Conservation (phyloP, 2,797 vertebrate genomes). For the Siniperca undulata region DNA sequence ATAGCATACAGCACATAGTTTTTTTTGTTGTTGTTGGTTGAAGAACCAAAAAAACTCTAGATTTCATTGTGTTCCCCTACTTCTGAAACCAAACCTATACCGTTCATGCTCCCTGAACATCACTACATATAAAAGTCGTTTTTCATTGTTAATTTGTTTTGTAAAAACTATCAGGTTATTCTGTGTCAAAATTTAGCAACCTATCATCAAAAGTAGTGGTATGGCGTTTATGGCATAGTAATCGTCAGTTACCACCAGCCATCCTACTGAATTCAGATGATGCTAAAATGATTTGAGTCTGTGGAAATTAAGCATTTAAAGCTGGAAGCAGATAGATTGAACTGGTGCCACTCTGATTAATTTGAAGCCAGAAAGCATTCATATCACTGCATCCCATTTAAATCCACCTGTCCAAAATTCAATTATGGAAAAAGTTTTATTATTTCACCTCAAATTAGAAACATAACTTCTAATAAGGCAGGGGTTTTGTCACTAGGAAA, state of each 20-base stretch:
- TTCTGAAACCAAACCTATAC: neutral
- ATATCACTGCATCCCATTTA: conserved; percentile 32
- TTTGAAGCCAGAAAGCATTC: conserved; percentile 35
- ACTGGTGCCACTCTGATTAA: conserved; percentile 40
- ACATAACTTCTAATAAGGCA: conserved; percentile 1
- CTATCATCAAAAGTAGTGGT: neutral
- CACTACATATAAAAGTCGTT: neutral
- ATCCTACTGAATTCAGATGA: conserved; percentile 26
- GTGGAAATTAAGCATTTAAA: conserved; percentile 53
- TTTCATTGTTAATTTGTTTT: neutral
- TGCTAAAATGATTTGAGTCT: conserved; percentile 47
- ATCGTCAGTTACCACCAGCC: conserved; percentile 4
- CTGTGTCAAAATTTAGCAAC: neutral
- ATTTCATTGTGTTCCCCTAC: neutral
- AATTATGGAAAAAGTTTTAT: conserved; percentile 10
- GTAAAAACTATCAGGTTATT: neutral
- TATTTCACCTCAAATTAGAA: conserved; percentile 33
- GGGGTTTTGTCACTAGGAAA: conserved; percentile 7
- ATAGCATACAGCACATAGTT: neutral
- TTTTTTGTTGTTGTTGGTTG: neutral
- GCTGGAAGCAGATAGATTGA: conserved; percentile 37
- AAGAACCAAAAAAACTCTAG: neutral
- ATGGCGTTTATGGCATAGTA: neutral
- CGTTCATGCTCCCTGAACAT: neutral
- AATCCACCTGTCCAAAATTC: conserved; percentile 42